Evolutionary conservation across 2,797 vertebrate species (phyloP), one percentile per base, ranked within the genome.

Genomic region (Gallirallus australis): DNA sequence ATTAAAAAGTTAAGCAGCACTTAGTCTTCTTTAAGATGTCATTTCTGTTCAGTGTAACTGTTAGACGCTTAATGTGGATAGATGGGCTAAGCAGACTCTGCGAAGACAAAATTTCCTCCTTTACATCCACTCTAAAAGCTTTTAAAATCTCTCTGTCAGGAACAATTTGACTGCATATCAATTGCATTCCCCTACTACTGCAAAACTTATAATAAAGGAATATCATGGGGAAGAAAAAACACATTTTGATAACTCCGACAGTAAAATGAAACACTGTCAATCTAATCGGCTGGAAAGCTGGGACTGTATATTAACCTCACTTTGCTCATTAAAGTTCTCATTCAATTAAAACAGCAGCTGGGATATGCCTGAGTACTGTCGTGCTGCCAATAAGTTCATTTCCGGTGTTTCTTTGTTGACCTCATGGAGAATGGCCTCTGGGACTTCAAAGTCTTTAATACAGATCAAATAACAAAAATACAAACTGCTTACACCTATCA

Each of bases 1-100:
- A 97, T 96, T 97, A 98, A 97, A 97, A 98, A 98, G 91, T 98
- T 98, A 98, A 98, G 95, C 95, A 97, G 96, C 95, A 96, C 96
- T 98, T 97, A 97, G 93, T 97, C 96, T 98, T 97, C 97, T 98
- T 98, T 97, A 97, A 97, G 95, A 95, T 97, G 98, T 97, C 98
- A 98, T 94, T 96, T 95, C 94, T 96, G 85, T 60, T 98, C 96
- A 97, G 75, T 52, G n/a, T 96, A 97, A 97, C 96, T 88, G 93
- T 95, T 96, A 80, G 94, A 97, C 5, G 24, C 94, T 93, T 98
- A 98, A 98, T 98, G 95, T 81, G 97, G 98, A 98, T 89, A 95
- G 97, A 98, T 97, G 96, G 97, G 93, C 92, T 94, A 94, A 96
- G 95, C 87, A 95, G 96, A 95, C 93, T 97, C 94, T 82, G 96